A percentile compares a stretch with the other conserved stretches of the same genome.
These are phyloP conservation scores for Callosobruchus maculatus DNA, from an alignment of 2,888 invertebrate species.

Conservation along the genomic window DNA sequence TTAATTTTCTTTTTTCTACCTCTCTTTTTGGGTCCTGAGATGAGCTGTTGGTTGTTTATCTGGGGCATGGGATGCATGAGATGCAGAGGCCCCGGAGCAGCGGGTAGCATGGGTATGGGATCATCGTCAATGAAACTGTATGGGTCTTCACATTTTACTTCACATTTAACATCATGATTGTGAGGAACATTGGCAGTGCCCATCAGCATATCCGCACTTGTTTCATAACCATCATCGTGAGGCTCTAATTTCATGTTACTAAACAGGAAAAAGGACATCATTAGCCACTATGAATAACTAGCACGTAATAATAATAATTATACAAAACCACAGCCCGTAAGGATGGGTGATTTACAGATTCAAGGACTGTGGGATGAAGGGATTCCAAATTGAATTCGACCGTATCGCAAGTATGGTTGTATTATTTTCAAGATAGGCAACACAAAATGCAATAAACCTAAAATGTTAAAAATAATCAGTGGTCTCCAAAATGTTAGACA, in stretches of 20 bases:
- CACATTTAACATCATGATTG: conserved; percentile 48
- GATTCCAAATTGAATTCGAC: no score
- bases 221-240: conserved; percentile 88
- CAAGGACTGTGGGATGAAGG: neutral
- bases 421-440: no score
- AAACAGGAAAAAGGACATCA: conserved; percentile 15
- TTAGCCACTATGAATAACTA: no score
- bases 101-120: conserved; percentile 50
- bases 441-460: no score
- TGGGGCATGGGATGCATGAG: conserved; percentile 47
- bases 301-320: no score
- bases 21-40: conserved; percentile 71
- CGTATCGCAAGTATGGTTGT: no score
- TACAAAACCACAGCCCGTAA: no score
- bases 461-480: no score
- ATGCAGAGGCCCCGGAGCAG: conserved; percentile 36
- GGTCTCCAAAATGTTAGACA: no score
- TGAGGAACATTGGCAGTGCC: conserved; percentile 44
- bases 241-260: conserved; percentile 60
- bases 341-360: neutral
- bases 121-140: conserved; percentile 86
- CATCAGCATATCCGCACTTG: conserved; percentile 64
- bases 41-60: conserved; percentile 43
- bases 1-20: conserved; percentile 83
- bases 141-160: conserved; percentile 63